phyloP scores from a whole-genome alignment of 1,140 invertebrate genomes.

The Zaprionus gabonicus region DNA sequence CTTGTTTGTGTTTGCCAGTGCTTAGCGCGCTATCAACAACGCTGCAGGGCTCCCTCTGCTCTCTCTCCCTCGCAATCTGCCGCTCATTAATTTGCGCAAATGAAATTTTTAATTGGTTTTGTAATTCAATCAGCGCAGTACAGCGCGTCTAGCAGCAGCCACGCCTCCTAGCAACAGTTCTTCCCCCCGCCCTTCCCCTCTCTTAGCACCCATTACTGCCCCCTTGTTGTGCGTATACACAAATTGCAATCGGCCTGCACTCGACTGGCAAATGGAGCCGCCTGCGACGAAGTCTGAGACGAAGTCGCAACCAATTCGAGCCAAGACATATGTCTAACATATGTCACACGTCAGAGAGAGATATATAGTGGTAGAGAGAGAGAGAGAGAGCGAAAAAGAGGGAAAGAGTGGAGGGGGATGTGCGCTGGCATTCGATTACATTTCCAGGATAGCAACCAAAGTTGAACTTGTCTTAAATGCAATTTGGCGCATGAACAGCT shows the following conservation, averaged over 20 bases:
- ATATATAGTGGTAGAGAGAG: not conserved
- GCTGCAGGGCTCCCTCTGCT: slow-evolving; percentile 11
- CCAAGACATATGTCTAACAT: slow-evolving; percentile 60
- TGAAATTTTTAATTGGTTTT: slow-evolving; percentile 50
- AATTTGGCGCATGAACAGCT: slow-evolving; percentile 53
- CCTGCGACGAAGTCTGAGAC: slow-evolving; percentile 1
- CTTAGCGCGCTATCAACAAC: slow-evolving; percentile 50
- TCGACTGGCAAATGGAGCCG: slow-evolving; percentile 36
- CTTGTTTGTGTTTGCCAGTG: slow-evolving; percentile 27
- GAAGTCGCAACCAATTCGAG: slow-evolving; percentile 7
- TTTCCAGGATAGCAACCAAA: slow-evolving; percentile 20
- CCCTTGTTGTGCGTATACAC: slow-evolving; percentile 51
- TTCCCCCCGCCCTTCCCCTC: not conserved
- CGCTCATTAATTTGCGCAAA: slow-evolving; percentile 35
- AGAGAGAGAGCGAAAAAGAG: not conserved
- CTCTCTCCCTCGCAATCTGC: not conserved
- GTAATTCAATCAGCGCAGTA: slow-evolving; percentile 35
- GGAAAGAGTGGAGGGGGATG: not conserved
- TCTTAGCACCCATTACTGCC: too few relatives aligned
- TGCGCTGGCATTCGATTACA: slow-evolving; percentile 16
- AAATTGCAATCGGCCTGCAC: slow-evolving; percentile 51
- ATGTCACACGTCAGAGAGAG: slow-evolving; percentile 38
- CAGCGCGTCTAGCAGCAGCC: not conserved
- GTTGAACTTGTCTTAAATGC: slow-evolving; percentile 34
- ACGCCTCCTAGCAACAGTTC: not conserved